Conservation (phyloP, 2,113 vertebrate genomes). For the Microtus ochrogaster region DNA sequence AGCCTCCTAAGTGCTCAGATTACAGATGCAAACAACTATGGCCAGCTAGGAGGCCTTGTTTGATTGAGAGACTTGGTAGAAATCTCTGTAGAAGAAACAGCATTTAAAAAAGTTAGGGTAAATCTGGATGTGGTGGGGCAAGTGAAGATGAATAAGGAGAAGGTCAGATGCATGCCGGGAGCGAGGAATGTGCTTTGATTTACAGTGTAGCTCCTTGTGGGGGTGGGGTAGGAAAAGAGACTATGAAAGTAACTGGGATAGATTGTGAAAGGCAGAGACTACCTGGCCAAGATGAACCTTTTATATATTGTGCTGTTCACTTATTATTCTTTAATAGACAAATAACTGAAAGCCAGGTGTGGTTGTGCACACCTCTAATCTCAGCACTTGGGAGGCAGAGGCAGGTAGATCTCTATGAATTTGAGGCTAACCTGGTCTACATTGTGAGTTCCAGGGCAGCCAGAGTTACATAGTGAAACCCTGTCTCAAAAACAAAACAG, state of each 20-base stretch:
- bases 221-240: background rate
- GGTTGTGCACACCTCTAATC: background rate
- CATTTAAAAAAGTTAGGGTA: background rate
- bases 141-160: background rate
- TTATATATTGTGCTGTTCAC: background rate
- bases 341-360: background rate
- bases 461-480: background rate
- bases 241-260: background rate
- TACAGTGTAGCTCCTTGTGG: background rate
- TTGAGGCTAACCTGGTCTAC: background rate
- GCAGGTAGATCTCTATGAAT: background rate
- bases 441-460: background rate
- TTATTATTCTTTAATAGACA: background rate
- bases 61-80: background rate
- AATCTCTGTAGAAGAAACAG: background rate
- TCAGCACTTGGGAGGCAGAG: background rate
- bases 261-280: background rate
- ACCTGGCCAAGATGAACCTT: background rate
- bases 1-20: background rate
- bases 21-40: background rate
- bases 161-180: background rate
- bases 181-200: background rate
- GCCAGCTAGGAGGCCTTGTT: background rate
- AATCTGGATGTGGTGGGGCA: background rate
- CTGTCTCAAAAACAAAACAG: background rate